Evolutionary conservation across 2,113 vertebrate species (phyloP), one percentile per base, ranked within the genome.

Genomic region (Triplophysa dalaica): DNA sequence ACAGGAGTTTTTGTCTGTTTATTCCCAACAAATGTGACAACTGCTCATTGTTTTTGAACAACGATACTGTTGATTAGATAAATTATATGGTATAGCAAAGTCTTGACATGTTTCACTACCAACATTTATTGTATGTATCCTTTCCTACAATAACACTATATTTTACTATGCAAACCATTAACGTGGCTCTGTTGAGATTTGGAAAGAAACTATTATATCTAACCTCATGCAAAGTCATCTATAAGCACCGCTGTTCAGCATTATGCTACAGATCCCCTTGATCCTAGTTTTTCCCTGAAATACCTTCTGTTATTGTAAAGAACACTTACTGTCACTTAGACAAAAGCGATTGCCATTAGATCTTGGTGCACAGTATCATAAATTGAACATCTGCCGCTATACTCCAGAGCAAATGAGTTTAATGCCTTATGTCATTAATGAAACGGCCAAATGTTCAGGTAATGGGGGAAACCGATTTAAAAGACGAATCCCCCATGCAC

Each of bases 1-100:
- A 76, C 45, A 29, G 60, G 45, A 77, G 16, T 77, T 17, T 77
- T 77, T 16, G 3, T 21, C 62, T 22, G 56, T 61, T 33, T 72
- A 48, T 75, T 63, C 62, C 45, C 75, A 75, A 63, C 72, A 75
- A 75, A 3, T 1, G 38, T 75, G 73, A 75, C 58, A 77, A 52
- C 24, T 21, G 8, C 1, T 7, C 8, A 38, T 13, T 7, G 17
- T 65, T 58, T 13, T 7, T 7, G 5, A 38, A 38, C 33, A 38
- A 38, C 6, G 33, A 8, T 7, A 38, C 6, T 38, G 6, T 7
- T 8, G 33, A 38, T 38, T 7, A 8, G 6, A 38, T 7, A 0
- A 38, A 12, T 45, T 9, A 45, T 45, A 45, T 45, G 43, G 10
- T 7, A 6, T 7, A 7, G 33, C 33, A 38, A 38, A 7, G 7